Evolutionary conservation across 2,113 vertebrate genomes (phyloP).

Genomic region (Elanoides forficatus): DNA sequence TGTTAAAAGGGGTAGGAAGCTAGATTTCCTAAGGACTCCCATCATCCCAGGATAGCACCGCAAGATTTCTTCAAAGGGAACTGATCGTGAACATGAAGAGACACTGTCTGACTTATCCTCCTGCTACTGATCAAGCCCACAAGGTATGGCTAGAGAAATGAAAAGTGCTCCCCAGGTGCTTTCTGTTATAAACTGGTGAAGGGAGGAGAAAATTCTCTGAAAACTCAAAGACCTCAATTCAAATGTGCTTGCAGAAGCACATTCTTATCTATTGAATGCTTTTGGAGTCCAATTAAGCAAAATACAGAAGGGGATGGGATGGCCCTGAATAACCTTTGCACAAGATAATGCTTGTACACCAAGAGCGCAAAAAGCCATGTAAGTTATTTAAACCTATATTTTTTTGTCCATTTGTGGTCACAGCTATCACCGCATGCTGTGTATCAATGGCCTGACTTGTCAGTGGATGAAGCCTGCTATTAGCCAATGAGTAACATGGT

Average conservation of each 20-base stretch:
- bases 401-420: constrained; percentile 26
- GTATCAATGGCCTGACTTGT: constrained; percentile 14
- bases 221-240: not conserved
- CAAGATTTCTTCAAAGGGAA: not conserved
- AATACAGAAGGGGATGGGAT: not conserved
- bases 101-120: not conserved
- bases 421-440: not conserved
- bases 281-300: constrained; percentile 28
- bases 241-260: not conserved
- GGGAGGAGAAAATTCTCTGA: not conserved
- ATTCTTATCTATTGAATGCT: not conserved
- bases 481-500: not conserved
- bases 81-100: not conserved
- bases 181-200: not conserved
- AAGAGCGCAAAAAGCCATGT: not conserved
- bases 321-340: constrained; percentile 5
- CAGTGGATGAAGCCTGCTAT: constrained; percentile 21
- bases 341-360: not conserved
- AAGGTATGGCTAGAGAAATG: not conserved
- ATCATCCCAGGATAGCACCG: not conserved
- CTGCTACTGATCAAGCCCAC: not conserved
- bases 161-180: not conserved
- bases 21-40: not conserved
- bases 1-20: not conserved
- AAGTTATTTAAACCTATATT: constrained; percentile 41